Evolutionary conservation across 2,113 vertebrate genomes (phyloP), one percentile per base, ranked within the genome.

Genomic region (Steatornis caripensis): DNA sequence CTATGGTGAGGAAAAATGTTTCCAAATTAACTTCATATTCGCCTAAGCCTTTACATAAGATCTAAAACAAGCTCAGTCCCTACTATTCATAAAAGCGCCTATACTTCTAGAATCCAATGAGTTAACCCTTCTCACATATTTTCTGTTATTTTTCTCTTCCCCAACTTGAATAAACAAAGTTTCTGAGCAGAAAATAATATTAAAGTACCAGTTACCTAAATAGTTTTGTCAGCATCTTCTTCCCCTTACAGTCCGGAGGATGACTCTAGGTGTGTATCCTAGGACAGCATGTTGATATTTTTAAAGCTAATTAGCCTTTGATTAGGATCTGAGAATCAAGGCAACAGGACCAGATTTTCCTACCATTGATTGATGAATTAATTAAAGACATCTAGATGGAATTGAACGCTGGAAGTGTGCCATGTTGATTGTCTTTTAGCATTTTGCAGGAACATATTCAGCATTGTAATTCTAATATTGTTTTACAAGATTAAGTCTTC

Each of bases 331-430:
- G 62, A 97, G 95, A 97, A 97, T 97, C 84, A 97, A 97, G 90
- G 95, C 87, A 94, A 95, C 93, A 92, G 95, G 93, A 77, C 78
- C 80, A 93, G 87, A 68, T 82, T 95, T 95, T 84, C 70, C 58
- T 70, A 90, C 86, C 90, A 97, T 86, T 97, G 97, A 98, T 94
- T 97, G 96, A 96, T 97, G 92, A 98, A 98, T 98, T 98, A 98
- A 98, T 98, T 97, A 88, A 96, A 87, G 32, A 51, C 70, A 96
- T 68, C 87, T 96, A 90, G 69, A 77, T 90, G 84, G 93, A 83
- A 79, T 93, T 96, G 93, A 77, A 84, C 78, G 36, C 87, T 98
- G 95, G 96, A 97, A 94, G 68, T 84, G 49, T 96, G 70, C 65
- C 89, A 85, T 76, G 91, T 90, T 91, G 95, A 94, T 64, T 96